Evolutionary conservation across 2,113 vertebrate genomes (phyloP), one percentile per base, ranked within the genome.

Genomic region (Axis porcinus): DNA sequence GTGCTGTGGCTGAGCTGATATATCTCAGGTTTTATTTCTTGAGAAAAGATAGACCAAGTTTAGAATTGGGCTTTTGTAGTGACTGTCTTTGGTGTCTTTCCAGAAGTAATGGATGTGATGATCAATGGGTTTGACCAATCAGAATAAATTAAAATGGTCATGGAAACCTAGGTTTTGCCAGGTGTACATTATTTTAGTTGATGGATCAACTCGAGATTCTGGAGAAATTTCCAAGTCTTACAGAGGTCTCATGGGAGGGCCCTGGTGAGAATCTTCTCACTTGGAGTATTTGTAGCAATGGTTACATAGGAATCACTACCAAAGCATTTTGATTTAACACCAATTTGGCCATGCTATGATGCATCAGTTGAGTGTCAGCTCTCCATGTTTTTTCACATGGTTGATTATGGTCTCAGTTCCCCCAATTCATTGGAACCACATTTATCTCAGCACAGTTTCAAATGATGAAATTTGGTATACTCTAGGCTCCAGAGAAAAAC

Each of bases 391-490:
- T 79, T 89, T 70, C 27, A 9, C 30, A 5, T 43, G 54, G 25
- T 7, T 81, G 45, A 7, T 57, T 93, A 36, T 74, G 43, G 55
- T 30, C 16, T 50, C 58, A 36, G 55, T 36, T 74, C 36, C 78
- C 9, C 33, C 28, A 19, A 0, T 43, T 81, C 86, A 60, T 0
- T 33, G 5, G 5, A 50, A 43, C 1, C 23, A 25, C 36, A 12
- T 40, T 95, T 92, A 60, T 76, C n/a, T 92, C 11, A 86, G 45
- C 74, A 89, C 7, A 94, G 17, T 55, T 54, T 64, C 19, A 83
- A 94, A 67, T 30, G 40, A 78, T 40, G 30, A 50, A 67, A 92
- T 2, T 30, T 89, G 16, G 11, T 40, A 10, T 14, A 3, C 30
- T 36, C 58, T 23, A 96, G 86, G 17, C 12, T 30, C 60, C 30